These are phyloP conservation scores for Megalonaias nervosa DNA, from an alignment of 1,140 invertebrate genomes.

Conservation along the genomic window DNA sequence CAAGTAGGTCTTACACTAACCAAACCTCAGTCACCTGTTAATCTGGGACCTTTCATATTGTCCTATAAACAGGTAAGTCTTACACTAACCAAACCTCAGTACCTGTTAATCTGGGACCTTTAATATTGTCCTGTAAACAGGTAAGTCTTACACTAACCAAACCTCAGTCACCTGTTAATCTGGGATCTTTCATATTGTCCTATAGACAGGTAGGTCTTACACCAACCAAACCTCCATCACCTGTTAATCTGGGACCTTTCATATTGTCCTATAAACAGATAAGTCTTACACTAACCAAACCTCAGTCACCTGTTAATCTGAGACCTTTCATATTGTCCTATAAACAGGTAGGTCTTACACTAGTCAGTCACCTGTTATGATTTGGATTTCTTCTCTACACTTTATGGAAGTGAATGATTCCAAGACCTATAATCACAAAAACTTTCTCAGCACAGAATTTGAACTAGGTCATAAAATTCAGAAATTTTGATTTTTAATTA, in stretches of 20 bases:
- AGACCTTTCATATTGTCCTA: constrained; percentile 70
- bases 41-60: constrained; percentile 69
- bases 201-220: constrained; percentile 65
- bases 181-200: constrained; percentile 69
- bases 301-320: constrained; percentile 57
- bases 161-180: constrained; percentile 51
- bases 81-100: constrained; percentile 7
- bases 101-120: constrained; percentile 69
- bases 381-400: no score
- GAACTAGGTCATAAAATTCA: no score
- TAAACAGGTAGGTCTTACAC: constrained; percentile 58
- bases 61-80: constrained; percentile 66
- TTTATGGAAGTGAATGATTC: no score
- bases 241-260: constrained; percentile 70
- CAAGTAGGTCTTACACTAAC: constrained; percentile 51
- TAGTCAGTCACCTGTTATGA: not conserved
- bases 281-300: constrained; percentile 6
- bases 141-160: constrained; percentile 38
- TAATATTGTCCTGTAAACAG: constrained; percentile 69
- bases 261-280: constrained; percentile 69
- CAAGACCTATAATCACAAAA: no score
- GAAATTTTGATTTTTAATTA: no score
- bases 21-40: constrained; percentile 42
- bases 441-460: no score
- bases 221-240: constrained; percentile 1